Conservation (phyloP, 23 tunicate species). For the Trididemnum miniatum region DNA sequence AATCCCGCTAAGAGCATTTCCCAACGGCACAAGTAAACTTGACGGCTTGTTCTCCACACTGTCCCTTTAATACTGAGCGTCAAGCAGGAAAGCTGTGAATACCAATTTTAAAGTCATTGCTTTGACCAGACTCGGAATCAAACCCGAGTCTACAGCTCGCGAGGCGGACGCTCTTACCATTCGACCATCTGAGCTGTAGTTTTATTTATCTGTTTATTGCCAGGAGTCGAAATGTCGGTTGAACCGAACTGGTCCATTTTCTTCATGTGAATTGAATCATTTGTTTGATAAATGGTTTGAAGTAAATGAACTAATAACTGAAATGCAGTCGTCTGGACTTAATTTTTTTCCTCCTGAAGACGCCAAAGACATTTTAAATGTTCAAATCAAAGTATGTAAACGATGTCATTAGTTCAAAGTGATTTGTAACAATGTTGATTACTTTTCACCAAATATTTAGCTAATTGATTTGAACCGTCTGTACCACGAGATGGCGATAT, state of each 20-base stretch:
- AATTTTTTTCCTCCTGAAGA: constrained; percentile 84
- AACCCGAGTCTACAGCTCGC: no score
- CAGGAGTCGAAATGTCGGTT: constrained; percentile 66
- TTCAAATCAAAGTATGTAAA: constrained; percentile 56
- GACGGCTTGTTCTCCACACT: no score
- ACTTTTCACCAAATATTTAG: background rate
- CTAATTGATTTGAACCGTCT: constrained; percentile 46
- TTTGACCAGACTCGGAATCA: no score
- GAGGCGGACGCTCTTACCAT: no score
- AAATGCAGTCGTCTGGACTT: constrained; percentile 57
- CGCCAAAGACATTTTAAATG: constrained; percentile 58
- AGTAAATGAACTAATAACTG: constrained; percentile 23
- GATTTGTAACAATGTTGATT: background rate
- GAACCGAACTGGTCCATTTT: constrained; percentile 51
- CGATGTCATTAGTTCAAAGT: background rate
- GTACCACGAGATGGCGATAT: constrained; percentile 74
- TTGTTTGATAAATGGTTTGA: constrained; percentile 74
- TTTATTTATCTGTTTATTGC: no score
- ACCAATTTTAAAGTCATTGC: no score
- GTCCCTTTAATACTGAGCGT: no score
- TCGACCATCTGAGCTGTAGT: no score
- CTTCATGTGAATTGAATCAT: constrained; percentile 51
- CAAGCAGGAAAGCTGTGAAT: no score
- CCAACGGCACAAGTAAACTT: no score
- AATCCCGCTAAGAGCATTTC: no score